phyloP scores from a whole-genome alignment of 2,888 invertebrate genomes.

The Perizoma affinitatum region DNA sequence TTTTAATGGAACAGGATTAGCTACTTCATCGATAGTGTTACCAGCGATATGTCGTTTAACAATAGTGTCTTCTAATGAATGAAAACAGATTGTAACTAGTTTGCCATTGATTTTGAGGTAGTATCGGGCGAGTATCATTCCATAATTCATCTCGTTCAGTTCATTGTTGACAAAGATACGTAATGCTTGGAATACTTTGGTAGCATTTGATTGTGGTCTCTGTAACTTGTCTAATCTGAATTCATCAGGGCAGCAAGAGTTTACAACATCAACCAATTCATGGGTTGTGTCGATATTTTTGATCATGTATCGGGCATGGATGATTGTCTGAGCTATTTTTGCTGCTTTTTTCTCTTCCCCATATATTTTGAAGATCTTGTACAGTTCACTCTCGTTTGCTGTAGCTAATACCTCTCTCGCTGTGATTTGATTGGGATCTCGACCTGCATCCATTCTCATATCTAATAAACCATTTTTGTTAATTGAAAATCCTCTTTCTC shows the following conservation, averaged over 20 bases:
- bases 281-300: constrained; percentile 91
- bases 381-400: constrained; percentile 90
- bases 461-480: constrained; percentile 94
- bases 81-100: constrained; percentile 93
- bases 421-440: constrained; percentile 88
- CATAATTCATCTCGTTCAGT: constrained; percentile 96
- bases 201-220: constrained; percentile 91
- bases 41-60: constrained; percentile 95
- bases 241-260: constrained; percentile 84
- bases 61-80: constrained; percentile 96
- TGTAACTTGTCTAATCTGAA: constrained; percentile 88
- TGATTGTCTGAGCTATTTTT: constrained; percentile 93
- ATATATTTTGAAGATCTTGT: constrained; percentile 93
- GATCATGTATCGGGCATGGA: constrained; percentile 91
- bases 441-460: constrained; percentile 96
- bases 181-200: constrained; percentile 96
- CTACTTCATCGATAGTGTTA: constrained; percentile 88
- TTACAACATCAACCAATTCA: constrained; percentile 91
- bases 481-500: constrained; percentile 93
- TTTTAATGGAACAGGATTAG: constrained; percentile 89
- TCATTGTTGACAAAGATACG: constrained; percentile 98
- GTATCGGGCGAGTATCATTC: constrained; percentile 89
- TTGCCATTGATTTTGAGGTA: constrained; percentile 91
- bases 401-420: constrained; percentile 94
- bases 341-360: constrained; percentile 95